Evolutionary conservation across 2,888 invertebrate species (phyloP).

Genomic region (Icerya purchasi): DNA sequence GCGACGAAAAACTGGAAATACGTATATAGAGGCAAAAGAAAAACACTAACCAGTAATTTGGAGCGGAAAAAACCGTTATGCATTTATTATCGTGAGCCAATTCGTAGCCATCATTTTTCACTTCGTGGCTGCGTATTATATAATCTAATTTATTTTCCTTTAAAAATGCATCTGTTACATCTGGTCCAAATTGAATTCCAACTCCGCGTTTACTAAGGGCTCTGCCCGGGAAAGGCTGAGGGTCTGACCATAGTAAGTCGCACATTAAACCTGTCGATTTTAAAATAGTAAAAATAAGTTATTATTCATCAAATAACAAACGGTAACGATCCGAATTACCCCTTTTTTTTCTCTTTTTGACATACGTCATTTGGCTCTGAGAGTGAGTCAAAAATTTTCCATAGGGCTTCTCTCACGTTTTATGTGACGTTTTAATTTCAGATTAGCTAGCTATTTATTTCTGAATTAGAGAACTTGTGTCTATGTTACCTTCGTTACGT

Average conservation of each 20-base stretch:
- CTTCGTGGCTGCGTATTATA: constrained; percentile 89
- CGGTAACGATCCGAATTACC: no score
- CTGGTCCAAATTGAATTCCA: constrained; percentile 95
- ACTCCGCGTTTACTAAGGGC: constrained; percentile 92
- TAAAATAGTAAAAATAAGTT: no score
- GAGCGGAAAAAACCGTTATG: constrained; percentile 97
- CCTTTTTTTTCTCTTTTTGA: no score
- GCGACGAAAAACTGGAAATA: constrained; percentile 1
- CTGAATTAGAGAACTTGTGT: no score
- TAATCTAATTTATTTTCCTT: constrained; percentile 72
- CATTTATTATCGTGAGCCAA: constrained; percentile 84
- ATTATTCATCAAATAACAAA: no score
- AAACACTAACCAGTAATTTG: constrained; percentile 62
- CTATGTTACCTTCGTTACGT: no score
- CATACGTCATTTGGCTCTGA: no score
- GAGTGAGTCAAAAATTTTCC: no score
- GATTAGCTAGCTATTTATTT: no score
- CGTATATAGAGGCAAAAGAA: not conserved
- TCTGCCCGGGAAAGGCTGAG: constrained; percentile 69
- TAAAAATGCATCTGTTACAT: constrained; percentile 75
- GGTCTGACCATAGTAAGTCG: constrained; percentile 96
- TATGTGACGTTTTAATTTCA: no score
- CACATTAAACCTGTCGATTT: constrained; percentile 71
- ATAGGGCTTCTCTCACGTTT: no score
- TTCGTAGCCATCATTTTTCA: constrained; percentile 91